A percentile compares a stretch with the other conserved stretches of the same genome.
Evolutionary conservation across 2,797 vertebrate species (phyloP).

Genomic region (Gymnoscopelus microlampas): DNA sequence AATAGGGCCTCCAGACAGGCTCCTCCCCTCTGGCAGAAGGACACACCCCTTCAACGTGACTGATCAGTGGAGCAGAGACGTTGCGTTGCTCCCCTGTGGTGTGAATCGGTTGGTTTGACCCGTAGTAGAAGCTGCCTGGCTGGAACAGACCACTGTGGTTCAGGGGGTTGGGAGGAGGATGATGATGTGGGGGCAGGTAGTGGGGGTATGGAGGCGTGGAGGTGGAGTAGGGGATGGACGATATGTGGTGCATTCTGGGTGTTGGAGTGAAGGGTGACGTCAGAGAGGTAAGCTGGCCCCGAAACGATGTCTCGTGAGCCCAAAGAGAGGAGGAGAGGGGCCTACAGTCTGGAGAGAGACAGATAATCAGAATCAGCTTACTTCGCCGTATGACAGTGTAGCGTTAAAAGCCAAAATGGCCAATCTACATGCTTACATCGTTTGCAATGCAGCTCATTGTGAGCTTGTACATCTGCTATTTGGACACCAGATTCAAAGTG

Average conservation of each 20-base stretch:
- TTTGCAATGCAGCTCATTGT: no score
- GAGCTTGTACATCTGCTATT: no score
- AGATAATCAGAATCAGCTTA: not conserved
- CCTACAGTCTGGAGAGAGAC: constrained; percentile 52
- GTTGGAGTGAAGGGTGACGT: constrained; percentile 50
- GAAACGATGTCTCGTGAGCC: constrained; percentile 64
- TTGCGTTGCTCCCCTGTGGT: constrained; percentile 59
- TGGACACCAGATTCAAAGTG: no score
- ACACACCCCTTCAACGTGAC: constrained; percentile 66
- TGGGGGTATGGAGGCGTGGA: constrained; percentile 49
- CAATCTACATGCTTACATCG: no score
- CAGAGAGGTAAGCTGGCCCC: constrained; percentile 62
- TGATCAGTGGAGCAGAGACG: constrained; percentile 35
- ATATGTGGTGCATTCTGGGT: constrained; percentile 68
- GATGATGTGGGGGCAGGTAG: constrained; percentile 42
- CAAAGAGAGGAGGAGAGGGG: constrained; percentile 62
- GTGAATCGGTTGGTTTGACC: constrained; percentile 56
- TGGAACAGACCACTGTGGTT: constrained; percentile 60
- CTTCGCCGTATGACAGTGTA: no score
- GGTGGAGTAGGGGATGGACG: constrained; percentile 50
- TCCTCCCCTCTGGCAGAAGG: constrained; percentile 69
- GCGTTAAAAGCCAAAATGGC: no score
- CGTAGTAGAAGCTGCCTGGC: constrained; percentile 51
- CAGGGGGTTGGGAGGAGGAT: constrained; percentile 26
- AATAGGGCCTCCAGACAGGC: constrained; percentile 77